These are phyloP conservation scores for Ericerus pela DNA, from an alignment of 1,140 invertebrate genomes.

Conservation along the genomic window DNA sequence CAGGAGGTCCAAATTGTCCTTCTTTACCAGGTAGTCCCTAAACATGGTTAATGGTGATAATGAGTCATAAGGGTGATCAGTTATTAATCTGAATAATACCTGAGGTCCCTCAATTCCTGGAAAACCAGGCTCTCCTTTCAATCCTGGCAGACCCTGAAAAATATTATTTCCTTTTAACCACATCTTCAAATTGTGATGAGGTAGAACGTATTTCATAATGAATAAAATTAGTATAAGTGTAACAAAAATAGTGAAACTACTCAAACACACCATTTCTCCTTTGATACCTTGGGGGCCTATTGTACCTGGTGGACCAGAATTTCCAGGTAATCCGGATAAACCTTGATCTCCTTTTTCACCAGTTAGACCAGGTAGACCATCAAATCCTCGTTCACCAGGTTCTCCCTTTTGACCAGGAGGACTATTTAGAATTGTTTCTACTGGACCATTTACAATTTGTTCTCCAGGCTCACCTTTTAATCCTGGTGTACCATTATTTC, in stretches of 20 bases:
- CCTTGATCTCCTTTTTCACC: constrained; percentile 18
- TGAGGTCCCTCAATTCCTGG: constrained; percentile 25
- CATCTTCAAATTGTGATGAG: constrained; percentile 23
- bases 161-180: background rate
- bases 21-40: constrained; percentile 26
- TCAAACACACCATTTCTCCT: constrained; percentile 27
- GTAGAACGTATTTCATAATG: too few relatives aligned
- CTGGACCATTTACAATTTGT: background rate
- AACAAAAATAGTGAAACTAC: constrained; percentile 15
- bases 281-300: constrained; percentile 23
- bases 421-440: constrained; percentile 15
- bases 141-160: constrained; percentile 32
- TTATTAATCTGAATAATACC: constrained; percentile 14
- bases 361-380: constrained; percentile 17
- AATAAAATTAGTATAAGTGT: background rate
- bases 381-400: constrained; percentile 17
- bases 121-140: constrained; percentile 31
- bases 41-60: constrained; percentile 14
- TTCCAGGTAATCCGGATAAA: constrained; percentile 12
- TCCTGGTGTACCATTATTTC: background rate
- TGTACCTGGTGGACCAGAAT: constrained; percentile 13
- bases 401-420: constrained; percentile 24
- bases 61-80: constrained; percentile 3
- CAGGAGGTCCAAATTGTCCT: constrained; percentile 17
- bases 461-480: constrained; percentile 4